These are phyloP conservation scores for Chromobotia macracanthus DNA, from an alignment of 2,797 vertebrate genomes.

Conservation along the genomic window DNA sequence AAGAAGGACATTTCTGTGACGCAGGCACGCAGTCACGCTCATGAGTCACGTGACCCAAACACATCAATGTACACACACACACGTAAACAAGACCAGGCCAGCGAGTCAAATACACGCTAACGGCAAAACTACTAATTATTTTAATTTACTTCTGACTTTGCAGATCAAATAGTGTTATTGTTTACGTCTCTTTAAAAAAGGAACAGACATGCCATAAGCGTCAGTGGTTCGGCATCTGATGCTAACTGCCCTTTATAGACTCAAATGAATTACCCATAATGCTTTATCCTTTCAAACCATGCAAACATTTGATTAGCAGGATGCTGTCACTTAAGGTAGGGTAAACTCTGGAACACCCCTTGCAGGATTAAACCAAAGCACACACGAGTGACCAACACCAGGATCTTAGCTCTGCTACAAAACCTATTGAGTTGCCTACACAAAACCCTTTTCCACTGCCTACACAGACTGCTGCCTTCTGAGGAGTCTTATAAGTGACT, in stretches of 20 bases:
- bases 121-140: too few relatives aligned
- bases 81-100: constrained; percentile 43
- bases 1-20: constrained; percentile 20
- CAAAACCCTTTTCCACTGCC: too few relatives aligned
- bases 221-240: constrained; percentile 11
- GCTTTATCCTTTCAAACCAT: neutral
- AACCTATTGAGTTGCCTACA: too few relatives aligned
- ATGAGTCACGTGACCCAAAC: constrained; percentile 23
- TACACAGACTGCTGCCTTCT: neutral
- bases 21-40: constrained; percentile 3
- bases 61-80: constrained; percentile 9
- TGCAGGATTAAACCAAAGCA: too few relatives aligned
- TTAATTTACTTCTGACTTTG: too few relatives aligned
- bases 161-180: constrained; percentile 42
- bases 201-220: constrained; percentile 2
- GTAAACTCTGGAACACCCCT: neutral
- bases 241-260: constrained; percentile 27
- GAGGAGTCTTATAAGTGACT: too few relatives aligned
- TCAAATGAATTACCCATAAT: too few relatives aligned
- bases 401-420: too few relatives aligned
- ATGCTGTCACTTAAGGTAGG: neutral
- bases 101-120: constrained; percentile 7
- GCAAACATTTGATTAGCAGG: too few relatives aligned
- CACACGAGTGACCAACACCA: too few relatives aligned
- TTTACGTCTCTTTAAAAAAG: constrained; percentile 32